A percentile compares a stretch with the other conserved stretches of the same genome.
phyloP scores from a whole-genome alignment of 2,113 vertebrate genomes.

The Apistogramma diplotaenia region DNA sequence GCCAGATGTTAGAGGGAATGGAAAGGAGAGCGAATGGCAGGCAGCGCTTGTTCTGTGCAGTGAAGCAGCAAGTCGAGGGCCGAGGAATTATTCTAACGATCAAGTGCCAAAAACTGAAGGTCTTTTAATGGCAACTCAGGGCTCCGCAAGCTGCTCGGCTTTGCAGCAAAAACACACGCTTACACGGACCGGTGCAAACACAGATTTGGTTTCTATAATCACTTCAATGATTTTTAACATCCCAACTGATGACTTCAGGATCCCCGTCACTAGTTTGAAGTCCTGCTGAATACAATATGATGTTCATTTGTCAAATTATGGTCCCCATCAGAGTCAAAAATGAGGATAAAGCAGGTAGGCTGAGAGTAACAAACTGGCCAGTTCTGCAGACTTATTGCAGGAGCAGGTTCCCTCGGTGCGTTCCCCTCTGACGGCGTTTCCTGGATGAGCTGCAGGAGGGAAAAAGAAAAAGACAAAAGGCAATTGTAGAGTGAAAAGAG shows the following conservation, averaged over 20 bases:
- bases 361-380: not conserved
- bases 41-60: not conserved
- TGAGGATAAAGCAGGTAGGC: not conserved
- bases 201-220: fast-evolving
- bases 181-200: not conserved
- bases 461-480: not conserved
- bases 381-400: not conserved
- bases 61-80: not conserved
- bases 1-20: not conserved
- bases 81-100: no score
- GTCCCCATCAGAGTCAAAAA: not conserved
- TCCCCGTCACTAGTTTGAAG: not conserved
- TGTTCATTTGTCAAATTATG: not conserved
- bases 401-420: not conserved
- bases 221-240: not conserved
- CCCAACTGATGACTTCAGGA: not conserved
- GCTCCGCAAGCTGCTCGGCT: not conserved
- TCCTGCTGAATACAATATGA: not conserved
- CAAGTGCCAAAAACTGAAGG: not conserved
- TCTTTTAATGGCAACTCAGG: not conserved
- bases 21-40: not conserved
- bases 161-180: not conserved
- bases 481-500: not conserved
- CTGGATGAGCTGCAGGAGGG: not conserved
- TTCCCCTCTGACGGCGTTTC: not conserved